phyloP scores from a whole-genome alignment of 2,797 vertebrate genomes.

The Xiphorhynchus erythropygius region DNA sequence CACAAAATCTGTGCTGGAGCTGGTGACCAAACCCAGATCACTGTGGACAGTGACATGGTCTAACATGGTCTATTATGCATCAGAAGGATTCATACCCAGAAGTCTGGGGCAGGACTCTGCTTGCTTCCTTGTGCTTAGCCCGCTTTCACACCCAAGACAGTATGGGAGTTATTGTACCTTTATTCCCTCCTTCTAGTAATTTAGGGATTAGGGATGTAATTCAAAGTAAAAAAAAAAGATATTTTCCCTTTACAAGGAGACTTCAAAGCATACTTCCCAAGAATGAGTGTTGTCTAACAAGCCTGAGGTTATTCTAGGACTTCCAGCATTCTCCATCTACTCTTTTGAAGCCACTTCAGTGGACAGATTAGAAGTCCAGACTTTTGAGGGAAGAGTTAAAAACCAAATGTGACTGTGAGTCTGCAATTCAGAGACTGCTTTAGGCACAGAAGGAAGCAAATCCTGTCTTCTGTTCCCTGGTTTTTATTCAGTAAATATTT shows the following conservation, averaged over 20 bases:
- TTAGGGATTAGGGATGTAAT: not conserved
- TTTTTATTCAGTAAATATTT: not conserved
- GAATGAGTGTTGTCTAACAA: not conserved
- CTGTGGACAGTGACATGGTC: not conserved
- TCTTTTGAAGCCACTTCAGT: not conserved
- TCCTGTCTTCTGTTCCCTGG: not conserved
- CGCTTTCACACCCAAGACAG: not conserved
- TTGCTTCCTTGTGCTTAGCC: not conserved
- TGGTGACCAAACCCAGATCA: not conserved
- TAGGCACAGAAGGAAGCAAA: not conserved
- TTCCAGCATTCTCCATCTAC: not conserved
- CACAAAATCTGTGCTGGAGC: not conserved
- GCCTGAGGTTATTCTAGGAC: not conserved
- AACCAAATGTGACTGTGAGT: not conserved
- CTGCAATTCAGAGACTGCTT: not conserved
- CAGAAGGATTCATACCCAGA: not conserved
- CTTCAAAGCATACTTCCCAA: not conserved
- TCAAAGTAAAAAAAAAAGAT: not conserved
- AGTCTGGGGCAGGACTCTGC: not conserved
- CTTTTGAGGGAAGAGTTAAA: not conserved
- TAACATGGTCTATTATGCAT: not conserved
- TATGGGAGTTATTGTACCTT: not conserved
- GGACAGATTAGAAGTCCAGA: not conserved
- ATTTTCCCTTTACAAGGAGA: not conserved
- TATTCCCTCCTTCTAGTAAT: not conserved